phyloP scores from a whole-genome alignment of 92 coral and sea anemone genomes.

The Parazoanthus swiftii region DNA sequence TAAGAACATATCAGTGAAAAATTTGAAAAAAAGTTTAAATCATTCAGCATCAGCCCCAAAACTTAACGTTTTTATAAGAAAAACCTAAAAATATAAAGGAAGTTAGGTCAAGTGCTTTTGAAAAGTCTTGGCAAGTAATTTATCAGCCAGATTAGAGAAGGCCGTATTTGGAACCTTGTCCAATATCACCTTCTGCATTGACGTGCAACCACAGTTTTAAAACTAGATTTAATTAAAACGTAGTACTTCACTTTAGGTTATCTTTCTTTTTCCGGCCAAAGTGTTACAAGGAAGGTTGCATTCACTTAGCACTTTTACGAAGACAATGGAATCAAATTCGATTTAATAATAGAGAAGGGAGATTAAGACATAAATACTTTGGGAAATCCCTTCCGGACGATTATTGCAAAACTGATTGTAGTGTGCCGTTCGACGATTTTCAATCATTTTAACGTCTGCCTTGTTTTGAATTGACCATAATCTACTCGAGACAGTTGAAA shows the following conservation, averaged over 20 bases:
- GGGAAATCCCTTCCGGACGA: slow-evolving; percentile 1
- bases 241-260: background rate
- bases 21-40: background rate
- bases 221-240: background rate
- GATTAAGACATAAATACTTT: slow-evolving; percentile 12
- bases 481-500: background rate
- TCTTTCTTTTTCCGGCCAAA: background rate
- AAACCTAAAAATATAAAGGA: background rate
- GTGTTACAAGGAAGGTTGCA: background rate
- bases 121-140: background rate
- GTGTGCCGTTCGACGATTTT: background rate
- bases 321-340: slow-evolving; percentile 2
- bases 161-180: background rate
- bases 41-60: background rate
- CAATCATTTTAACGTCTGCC: background rate
- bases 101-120: background rate
- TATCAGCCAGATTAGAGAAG: background rate
- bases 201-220: background rate
- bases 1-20: too few species aligned
- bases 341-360: background rate
- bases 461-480: background rate
- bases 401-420: background rate
- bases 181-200: background rate
- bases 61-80: background rate
- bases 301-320: background rate